Conservation (phyloP, 2,113 vertebrate species). For the Grus americana region DNA sequence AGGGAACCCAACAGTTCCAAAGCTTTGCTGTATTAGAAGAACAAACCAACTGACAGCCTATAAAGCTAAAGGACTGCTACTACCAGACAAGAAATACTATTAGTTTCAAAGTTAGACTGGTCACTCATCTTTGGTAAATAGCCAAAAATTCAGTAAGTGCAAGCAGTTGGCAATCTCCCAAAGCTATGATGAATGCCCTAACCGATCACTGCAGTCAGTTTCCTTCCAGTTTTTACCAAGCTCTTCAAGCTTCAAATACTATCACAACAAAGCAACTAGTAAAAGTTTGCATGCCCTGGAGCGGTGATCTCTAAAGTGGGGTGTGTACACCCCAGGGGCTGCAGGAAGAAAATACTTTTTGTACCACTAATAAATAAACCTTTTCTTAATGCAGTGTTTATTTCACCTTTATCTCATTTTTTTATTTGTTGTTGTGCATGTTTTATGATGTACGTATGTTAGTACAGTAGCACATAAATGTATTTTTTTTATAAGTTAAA, state of each 20-base stretch:
- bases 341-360: not conserved
- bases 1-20: not conserved
- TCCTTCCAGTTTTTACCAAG: not conserved
- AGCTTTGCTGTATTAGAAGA: not conserved
- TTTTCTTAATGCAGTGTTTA: not conserved
- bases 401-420: not conserved
- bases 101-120: not conserved
- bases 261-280: not conserved
- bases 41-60: not conserved
- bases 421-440: not conserved
- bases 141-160: not conserved
- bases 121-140: not conserved
- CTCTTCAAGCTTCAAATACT: not conserved
- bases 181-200: not conserved
- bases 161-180: not conserved
- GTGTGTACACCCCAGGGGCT: no score
- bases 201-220: not conserved
- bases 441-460: not conserved
- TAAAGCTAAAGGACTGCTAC: not conserved
- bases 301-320: not conserved
- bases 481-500: not conserved
- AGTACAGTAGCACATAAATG: not conserved
- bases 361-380: not conserved
- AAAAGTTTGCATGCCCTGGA: not conserved
- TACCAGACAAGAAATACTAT: not conserved